Evolutionary conservation across 2,888 invertebrate genomes (phyloP), one percentile per base, ranked within the genome.

Genomic region (Ophion costatus): DNA sequence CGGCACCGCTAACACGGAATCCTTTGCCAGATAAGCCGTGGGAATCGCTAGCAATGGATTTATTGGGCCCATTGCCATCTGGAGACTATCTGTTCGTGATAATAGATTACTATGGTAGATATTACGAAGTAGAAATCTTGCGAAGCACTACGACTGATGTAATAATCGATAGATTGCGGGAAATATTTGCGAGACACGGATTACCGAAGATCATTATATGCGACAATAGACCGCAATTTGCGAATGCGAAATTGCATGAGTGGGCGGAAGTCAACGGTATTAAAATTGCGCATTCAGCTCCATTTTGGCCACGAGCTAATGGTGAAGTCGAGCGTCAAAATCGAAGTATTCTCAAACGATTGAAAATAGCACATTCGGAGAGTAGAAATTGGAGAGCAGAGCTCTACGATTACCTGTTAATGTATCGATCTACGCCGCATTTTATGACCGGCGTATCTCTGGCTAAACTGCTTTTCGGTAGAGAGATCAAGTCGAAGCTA

Each of bases 111-210:
- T 88, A 88, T 57, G 84, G 86, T 71, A 66, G 88, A 77, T 89
- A 17, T 88, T 86, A 74, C 1, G 87, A 88, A 57, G 66, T 86
- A 3, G 74, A 67, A 14, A 73, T 84, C 24, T 77, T 76, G 61
- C 45, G 69, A 56, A 82, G 64, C 6, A 89, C 83, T 2, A 87
- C 82, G 0, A 56, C 89, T 0, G 79, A 69, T 1, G 61, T 80
- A 1, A 87, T 88, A 9, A 88, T 88, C 29, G 56, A 84, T 17
- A 69, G 66, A 38, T 73, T 90, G 22, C 79, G 79, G 9, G 86
- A 84, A 59, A 88, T 90, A 11, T 90, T 90, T 73, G 88, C 88
- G 14, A 84, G 89, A 73, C 82, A 85, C 11, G 89, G 89, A 7
- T 56, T 86, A 17, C 90, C 90, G 0, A 56, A 71, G 0, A 69